A percentile compares a stretch with the other conserved stretches of the same genome.
These are phyloP conservation scores for Phocoena phocoena DNA, from an alignment of 2,113 vertebrate species.

Conservation along the genomic window DNA sequence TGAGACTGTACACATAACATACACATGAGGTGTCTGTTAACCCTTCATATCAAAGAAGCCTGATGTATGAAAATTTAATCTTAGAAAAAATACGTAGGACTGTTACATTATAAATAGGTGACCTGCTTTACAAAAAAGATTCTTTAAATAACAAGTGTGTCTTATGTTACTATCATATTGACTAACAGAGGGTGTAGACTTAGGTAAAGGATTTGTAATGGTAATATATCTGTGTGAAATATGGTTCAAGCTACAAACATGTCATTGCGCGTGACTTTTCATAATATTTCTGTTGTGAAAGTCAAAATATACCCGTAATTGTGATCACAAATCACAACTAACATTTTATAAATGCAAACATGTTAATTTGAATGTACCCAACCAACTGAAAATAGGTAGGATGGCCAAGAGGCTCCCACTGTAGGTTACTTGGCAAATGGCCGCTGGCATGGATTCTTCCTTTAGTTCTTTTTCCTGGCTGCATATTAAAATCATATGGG, in stretches of 20 bases:
- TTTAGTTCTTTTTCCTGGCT: neutral
- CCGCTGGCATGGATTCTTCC: neutral
- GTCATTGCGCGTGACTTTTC: neutral
- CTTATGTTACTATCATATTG: neutral
- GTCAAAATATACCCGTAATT: neutral
- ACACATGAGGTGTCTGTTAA: neutral
- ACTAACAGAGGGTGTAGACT: neutral
- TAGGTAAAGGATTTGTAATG: neutral
- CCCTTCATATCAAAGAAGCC: neutral
- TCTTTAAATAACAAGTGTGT: neutral
- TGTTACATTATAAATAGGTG: neutral
- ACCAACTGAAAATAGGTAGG: neutral
- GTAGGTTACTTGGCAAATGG: neutral
- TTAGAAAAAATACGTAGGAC: neutral
- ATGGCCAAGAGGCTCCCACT: neutral
- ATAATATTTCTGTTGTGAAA: neutral
- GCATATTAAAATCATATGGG: neutral
- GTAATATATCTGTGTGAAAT: neutral
- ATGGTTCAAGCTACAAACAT: neutral
- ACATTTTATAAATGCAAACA: neutral
- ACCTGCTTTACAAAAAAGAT: neutral
- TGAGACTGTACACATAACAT: neutral
- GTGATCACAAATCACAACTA: neutral
- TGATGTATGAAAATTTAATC: neutral
- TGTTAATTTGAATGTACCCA: neutral